Evolutionary conservation across 2,797 vertebrate genomes (phyloP).

Genomic region (Syndactyla subalaris): DNA sequence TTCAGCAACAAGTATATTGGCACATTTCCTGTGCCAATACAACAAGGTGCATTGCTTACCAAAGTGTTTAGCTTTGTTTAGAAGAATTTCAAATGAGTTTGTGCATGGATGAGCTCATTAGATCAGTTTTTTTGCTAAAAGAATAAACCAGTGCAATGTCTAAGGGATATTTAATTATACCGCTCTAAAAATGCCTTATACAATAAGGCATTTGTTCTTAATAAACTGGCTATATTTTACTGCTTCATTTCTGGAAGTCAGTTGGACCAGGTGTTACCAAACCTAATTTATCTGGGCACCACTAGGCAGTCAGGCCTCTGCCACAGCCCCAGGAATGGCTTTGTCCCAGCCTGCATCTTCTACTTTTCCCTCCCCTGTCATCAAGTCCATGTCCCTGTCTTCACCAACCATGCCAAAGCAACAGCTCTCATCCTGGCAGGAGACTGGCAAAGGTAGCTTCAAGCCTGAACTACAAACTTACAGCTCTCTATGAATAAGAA

Average conservation of each 20-base stretch:
- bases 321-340: rapidly evolving
- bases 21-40: background rate
- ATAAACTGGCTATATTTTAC: background rate
- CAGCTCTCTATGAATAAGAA: background rate
- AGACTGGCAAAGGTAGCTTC: background rate
- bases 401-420: background rate
- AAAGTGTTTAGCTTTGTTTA: background rate
- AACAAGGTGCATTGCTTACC: background rate
- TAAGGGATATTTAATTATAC: background rate
- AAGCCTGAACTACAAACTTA: background rate
- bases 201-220: background rate
- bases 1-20: background rate
- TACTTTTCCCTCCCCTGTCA: background rate
- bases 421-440: background rate
- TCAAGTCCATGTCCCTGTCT: background rate
- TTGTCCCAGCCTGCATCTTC: background rate
- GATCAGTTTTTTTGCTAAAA: background rate
- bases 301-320: background rate
- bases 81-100: background rate
- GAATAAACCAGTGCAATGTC: background rate
- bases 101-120: background rate
- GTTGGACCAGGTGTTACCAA: background rate
- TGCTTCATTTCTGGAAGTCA: background rate
- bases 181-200: background rate
- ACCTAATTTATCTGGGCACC: background rate